Evolutionary conservation across 35 echinoderm and acorn worm genomes (phyloP).

Genomic region (Chiridota heheva): DNA sequence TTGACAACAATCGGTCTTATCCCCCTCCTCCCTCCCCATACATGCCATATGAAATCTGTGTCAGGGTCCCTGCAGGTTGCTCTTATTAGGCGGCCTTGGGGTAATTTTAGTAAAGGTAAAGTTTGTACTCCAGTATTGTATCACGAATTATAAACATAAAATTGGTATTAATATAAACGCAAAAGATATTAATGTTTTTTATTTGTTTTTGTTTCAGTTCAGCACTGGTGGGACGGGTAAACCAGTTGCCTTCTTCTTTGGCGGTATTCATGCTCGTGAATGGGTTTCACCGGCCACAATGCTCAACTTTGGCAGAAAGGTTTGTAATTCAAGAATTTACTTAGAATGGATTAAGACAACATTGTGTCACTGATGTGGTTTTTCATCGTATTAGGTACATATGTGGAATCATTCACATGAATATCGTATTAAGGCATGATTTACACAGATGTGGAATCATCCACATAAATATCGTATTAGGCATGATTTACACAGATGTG

Average conservation of each 20-base stretch:
- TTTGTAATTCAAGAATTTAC: slow-evolving; percentile 49
- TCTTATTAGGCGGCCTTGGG: too few species aligned
- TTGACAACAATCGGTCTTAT: too few species aligned
- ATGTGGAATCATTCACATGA: background rate
- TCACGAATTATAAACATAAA: too few species aligned
- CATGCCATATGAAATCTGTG: too few species aligned
- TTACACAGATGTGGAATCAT: too few species aligned
- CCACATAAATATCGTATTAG: background rate
- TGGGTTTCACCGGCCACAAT: slow-evolving; percentile 97
- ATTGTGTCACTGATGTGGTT: background rate
- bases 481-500: too few species aligned
- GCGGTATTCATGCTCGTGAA: slow-evolving; percentile 87
- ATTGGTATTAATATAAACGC: too few species aligned
- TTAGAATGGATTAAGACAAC: background rate
- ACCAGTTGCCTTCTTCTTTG: slow-evolving; percentile 66
- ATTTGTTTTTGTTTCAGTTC: slow-evolving; percentile 2
- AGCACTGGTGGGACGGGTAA: slow-evolving; percentile 29
- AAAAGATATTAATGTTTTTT: background rate
- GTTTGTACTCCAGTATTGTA: too few species aligned
- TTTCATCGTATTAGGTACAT: background rate
- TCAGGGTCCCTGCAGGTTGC: too few species aligned
- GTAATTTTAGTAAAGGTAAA: too few species aligned
- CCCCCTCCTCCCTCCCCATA: too few species aligned
- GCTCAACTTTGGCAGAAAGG: slow-evolving; percentile 63
- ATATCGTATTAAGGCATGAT: background rate